phyloP scores from a whole-genome alignment of 2,888 invertebrate genomes.

The Lepidochrysops patricia region DNA sequence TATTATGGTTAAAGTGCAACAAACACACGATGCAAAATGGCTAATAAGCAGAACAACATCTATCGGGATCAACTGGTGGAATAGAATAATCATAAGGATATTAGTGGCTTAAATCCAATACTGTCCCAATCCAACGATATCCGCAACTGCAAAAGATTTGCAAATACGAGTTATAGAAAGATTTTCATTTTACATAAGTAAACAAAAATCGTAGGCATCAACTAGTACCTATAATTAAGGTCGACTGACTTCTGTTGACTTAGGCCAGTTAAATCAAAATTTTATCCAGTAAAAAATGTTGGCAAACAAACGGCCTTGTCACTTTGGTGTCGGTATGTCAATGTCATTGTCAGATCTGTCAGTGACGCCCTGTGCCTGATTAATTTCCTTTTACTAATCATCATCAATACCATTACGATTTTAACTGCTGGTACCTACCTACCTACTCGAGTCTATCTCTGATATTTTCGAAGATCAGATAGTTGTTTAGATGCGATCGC shows the following conservation, averaged over 20 bases:
- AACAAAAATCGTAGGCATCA: not conserved
- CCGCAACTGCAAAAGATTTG: not conserved
- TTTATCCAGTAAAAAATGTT: not conserved
- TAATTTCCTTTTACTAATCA: not conserved
- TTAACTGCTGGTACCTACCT: no score
- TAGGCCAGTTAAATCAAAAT: not conserved
- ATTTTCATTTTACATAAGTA: no score
- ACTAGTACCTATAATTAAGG: not conserved
- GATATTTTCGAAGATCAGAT: no score
- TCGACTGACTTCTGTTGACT: not conserved
- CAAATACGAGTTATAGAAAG: not conserved
- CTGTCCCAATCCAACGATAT: no score
- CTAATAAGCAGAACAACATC: no score
- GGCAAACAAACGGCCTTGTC: not conserved
- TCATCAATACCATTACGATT: not conserved
- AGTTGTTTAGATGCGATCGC: no score
- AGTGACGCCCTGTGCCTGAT: not conserved
- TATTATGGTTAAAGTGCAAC: no score
- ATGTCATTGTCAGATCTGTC: not conserved
- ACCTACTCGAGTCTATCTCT: no score
- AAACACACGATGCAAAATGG: no score
- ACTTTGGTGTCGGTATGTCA: not conserved
- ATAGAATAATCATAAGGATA: no score
- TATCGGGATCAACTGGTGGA: no score
- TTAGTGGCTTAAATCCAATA: no score